A percentile compares a stretch with the other conserved stretches of the same genome.
Evolutionary conservation across 2,888 invertebrate species (phyloP).

Genomic region (Lapara coniferarum): DNA sequence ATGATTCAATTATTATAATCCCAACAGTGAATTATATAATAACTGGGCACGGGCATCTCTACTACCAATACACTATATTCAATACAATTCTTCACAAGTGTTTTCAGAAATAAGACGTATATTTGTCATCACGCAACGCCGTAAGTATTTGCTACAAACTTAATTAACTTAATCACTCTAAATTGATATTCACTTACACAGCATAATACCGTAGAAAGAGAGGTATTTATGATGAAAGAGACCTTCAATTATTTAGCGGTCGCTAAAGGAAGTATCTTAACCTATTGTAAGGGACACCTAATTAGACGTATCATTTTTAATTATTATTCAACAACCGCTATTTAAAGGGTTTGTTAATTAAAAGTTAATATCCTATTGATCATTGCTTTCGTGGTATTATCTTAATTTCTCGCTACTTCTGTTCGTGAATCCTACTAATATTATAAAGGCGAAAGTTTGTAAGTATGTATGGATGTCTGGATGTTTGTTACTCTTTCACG

Average conservation of each 20-base stretch:
- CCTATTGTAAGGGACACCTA: slow-evolving; percentile 17
- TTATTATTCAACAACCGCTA: background rate
- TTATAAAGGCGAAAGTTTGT: too few relatives aligned
- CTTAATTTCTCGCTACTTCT: too few relatives aligned
- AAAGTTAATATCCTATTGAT: background rate
- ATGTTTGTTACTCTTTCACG: too few relatives aligned
- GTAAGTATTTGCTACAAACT: background rate
- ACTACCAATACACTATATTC: too few relatives aligned
- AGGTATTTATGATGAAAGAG: slow-evolving; percentile 9
- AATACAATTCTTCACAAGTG: too few relatives aligned
- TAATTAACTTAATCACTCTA: slow-evolving; percentile 10
- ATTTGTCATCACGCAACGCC: too few relatives aligned
- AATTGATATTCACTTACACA: slow-evolving; percentile 5
- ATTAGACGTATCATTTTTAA: slow-evolving; percentile 1
- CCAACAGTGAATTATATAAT: too few relatives aligned
- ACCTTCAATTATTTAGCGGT: slow-evolving; percentile 17
- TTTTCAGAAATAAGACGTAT: too few relatives aligned
- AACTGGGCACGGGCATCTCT: too few relatives aligned
- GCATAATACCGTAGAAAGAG: slow-evolving; percentile 6
- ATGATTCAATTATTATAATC: too few relatives aligned
- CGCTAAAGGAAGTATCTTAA: slow-evolving; percentile 9
- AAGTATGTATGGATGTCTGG: too few relatives aligned
- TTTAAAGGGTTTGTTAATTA: slow-evolving; percentile 4
- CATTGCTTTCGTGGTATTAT: background rate
- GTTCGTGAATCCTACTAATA: too few relatives aligned